A percentile compares a stretch with the other conserved stretches of the same genome.
Conservation (phyloP, 2,797 vertebrate genomes). For the Natrix natrix region DNA sequence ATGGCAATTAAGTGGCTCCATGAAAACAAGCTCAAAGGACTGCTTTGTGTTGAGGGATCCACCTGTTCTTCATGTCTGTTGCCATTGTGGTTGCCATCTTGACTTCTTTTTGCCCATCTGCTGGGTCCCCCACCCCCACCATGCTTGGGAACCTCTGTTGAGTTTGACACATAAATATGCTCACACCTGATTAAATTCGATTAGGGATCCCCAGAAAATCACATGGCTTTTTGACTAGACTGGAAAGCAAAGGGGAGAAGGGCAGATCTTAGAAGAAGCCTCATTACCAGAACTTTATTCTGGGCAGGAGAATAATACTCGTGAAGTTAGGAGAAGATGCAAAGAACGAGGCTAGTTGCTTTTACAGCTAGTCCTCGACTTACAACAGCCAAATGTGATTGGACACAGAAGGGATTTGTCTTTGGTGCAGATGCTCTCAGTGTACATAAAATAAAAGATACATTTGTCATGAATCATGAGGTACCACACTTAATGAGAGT, state of each 20-base stretch:
- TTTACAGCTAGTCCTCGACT: background rate
- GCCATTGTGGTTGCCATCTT: background rate
- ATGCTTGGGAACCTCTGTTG: background rate
- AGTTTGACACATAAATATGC: background rate
- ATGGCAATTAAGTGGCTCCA: background rate
- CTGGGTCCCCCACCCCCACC: rapidly evolving
- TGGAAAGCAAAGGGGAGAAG: background rate
- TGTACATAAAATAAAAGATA: too few relatives aligned
- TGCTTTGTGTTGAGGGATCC: background rate
- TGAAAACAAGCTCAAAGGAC: background rate
- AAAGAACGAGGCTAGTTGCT: background rate
- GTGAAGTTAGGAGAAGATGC: background rate
- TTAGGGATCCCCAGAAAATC: background rate
- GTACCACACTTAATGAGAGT: too few relatives aligned
- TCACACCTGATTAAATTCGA: background rate
- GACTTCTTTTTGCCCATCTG: background rate
- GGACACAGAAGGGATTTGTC: too few relatives aligned
- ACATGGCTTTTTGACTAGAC: background rate
- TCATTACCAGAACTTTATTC: background rate
- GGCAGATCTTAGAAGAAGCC: background rate
- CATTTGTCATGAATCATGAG: too few relatives aligned
- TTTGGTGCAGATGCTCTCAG: too few relatives aligned
- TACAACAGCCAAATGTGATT: background rate
- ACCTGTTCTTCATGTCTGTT: background rate
- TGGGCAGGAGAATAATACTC: background rate